Evolutionary conservation across 2,797 vertebrate species (phyloP).

Genomic region (Chelon auratus): DNA sequence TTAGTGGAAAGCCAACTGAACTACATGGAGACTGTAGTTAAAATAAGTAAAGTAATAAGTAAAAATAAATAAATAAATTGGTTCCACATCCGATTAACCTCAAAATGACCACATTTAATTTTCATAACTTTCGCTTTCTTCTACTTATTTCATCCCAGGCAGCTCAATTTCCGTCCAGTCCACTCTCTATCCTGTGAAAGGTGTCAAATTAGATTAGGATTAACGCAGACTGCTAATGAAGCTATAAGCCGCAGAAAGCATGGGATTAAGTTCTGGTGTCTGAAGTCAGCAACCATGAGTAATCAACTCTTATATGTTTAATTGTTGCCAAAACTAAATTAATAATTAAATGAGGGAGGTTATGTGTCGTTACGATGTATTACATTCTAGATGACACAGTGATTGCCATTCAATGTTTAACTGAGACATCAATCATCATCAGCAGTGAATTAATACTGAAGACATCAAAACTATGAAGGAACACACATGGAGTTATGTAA

Average conservation of each 20-base stretch:
- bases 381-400: background rate
- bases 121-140: constrained; percentile 32
- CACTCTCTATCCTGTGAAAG: constrained; percentile 71
- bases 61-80: background rate
- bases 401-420: background rate
- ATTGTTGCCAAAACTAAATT: no score
- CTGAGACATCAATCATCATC: background rate
- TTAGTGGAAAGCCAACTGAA: background rate
- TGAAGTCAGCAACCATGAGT: constrained; percentile 42
- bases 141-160: constrained; percentile 23
- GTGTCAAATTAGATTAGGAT: constrained; percentile 79
- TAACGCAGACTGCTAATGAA: constrained; percentile 69
- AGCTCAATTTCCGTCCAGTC: constrained; percentile 28
- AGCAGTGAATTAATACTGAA: background rate
- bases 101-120: constrained; percentile 5
- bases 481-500: no score
- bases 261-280: constrained; percentile 61
- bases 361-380: background rate
- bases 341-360: no score
- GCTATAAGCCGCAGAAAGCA: constrained; percentile 44
- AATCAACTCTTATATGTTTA: background rate
- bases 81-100: constrained; percentile 16
- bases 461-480: no score
- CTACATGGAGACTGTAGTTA: background rate
- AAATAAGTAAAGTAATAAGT: no score